Base-by-base conservation (phyloP, 2,797 vertebrate species). In the Pangasius sanitwongsei region DNA sequence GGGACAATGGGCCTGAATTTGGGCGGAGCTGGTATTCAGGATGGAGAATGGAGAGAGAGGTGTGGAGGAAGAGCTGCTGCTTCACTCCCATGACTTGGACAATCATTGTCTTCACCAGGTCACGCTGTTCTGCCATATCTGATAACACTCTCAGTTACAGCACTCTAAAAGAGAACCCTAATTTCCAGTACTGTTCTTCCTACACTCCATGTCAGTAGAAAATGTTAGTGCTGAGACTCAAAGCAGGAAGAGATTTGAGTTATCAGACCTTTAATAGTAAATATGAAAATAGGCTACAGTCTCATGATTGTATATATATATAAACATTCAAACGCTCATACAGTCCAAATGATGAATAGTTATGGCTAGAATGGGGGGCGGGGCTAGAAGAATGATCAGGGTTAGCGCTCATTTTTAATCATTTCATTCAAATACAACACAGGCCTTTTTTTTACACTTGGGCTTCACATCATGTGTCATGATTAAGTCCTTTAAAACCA, bases 61-160 rank as follows among this genome's bases (percentile, higher is more conserved):
- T 86, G 77, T 86, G 83, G 74, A 86, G 61, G 61, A 70, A 55
- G 1, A 5, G 13, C 55, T 53, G 23, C 70, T 53, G 37, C 82
- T 85, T 77, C 57, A 37, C 41, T 84, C 70, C 82, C 87, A 77
- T 41, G 59, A 77, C 18, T 41, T 31, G 34, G 59, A 88, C 72
- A 84, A 86, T 89, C n/a, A 9, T 6, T 18, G 70, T 37, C 34
- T 12, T 89, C 37, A 53, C 11, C 12, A 50, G n/a, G 37, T 57
- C 82, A 77, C 23, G 37, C 31, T 57, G 34, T 69, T 77, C 20
- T 31, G 83, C 34, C n/a, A 8, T 70, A 89, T 89, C 88, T 50
- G 37, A 89, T 89, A 48, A 81, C 84, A 4, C 37, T 86, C 88
- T 89, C 83, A 28, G 65, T 70, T 86, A 74, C 88, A 59, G 41